Evolutionary conservation across 2,888 invertebrate genomes (phyloP).

Genomic region (Drosophila quinaria): DNA sequence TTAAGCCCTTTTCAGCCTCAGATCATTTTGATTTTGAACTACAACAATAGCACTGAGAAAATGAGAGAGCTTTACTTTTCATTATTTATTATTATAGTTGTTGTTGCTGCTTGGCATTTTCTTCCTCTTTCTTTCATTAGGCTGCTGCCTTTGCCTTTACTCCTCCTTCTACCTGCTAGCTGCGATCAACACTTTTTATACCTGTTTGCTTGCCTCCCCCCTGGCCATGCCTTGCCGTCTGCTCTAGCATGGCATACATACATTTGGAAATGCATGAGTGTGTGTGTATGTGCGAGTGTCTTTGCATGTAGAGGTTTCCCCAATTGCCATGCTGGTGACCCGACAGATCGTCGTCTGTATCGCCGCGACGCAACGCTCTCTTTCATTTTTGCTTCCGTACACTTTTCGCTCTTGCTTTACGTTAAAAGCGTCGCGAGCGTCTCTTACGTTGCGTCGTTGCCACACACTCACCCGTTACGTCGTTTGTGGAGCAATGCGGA

Average conservation of each 20-base stretch:
- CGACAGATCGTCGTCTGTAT: constrained; percentile 59
- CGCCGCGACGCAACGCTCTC: constrained; percentile 46
- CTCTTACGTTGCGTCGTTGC: constrained; percentile 63
- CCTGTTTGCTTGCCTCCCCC: constrained; percentile 61
- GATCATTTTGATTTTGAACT: constrained; percentile 30
- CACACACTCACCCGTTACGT: constrained; percentile 71
- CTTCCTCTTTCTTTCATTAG: constrained; percentile 66
- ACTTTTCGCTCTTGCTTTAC: constrained; percentile 60
- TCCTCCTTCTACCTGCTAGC: constrained; percentile 53
- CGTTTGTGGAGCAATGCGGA: constrained; percentile 86
- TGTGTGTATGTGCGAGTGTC: constrained; percentile 25
- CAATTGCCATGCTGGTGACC: constrained; percentile 68
- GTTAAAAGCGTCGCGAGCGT: constrained; percentile 51
- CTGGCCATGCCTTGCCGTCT: constrained; percentile 4
- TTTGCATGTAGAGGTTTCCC: constrained; percentile 41
- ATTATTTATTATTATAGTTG: constrained; percentile 43
- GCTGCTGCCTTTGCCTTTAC: constrained; percentile 42
- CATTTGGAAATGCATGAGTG: constrained; percentile 3
- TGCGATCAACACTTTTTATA: constrained; percentile 72
- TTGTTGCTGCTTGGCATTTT: constrained; percentile 51
- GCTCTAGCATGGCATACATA: constrained; percentile 38
- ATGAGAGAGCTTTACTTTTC: constrained; percentile 41
- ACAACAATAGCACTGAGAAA: constrained; percentile 18
- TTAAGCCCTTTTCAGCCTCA: constrained; percentile 29
- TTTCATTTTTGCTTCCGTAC: constrained; percentile 67